Evolutionary conservation across 2,888 invertebrate genomes (phyloP).

Genomic region (Chalcosyrphus nemorum): DNA sequence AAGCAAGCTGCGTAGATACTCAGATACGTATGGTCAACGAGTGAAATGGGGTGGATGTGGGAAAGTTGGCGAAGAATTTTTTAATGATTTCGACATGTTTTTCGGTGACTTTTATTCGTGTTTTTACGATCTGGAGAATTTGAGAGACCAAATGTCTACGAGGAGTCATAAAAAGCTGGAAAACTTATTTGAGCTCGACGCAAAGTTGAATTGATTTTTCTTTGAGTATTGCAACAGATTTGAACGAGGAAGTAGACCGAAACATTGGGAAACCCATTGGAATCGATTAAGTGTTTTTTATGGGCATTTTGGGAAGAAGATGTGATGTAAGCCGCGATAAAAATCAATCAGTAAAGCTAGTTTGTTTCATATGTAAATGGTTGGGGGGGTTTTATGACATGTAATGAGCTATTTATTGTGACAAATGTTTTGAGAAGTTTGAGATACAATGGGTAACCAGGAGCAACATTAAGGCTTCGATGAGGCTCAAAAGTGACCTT

Average conservation of each 20-base stretch:
- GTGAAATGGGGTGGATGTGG: constrained; percentile 17
- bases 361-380: not conserved
- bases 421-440: too few relatives aligned
- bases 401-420: too few relatives aligned
- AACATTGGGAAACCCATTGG: not conserved
- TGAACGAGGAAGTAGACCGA: not conserved
- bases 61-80: constrained; percentile 31
- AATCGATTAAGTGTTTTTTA: not conserved
- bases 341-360: not conserved
- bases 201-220: not conserved
- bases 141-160: constrained; percentile 38
- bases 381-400: not conserved
- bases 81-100: constrained; percentile 50
- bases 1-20: too few relatives aligned
- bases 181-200: not conserved
- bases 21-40: not conserved
- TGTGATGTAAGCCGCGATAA: too few relatives aligned
- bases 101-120: constrained; percentile 25
- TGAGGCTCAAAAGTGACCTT: too few relatives aligned
- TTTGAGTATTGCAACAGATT: not conserved
- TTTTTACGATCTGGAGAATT: constrained; percentile 22
- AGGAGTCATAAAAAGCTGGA: not conserved
- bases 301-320: not conserved
- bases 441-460: too few relatives aligned
- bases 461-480: too few relatives aligned